Evolutionary conservation across 2,888 invertebrate species (phyloP), one percentile per base, ranked within the genome.

Genomic region (Caenorhabditis imperialis): DNA sequence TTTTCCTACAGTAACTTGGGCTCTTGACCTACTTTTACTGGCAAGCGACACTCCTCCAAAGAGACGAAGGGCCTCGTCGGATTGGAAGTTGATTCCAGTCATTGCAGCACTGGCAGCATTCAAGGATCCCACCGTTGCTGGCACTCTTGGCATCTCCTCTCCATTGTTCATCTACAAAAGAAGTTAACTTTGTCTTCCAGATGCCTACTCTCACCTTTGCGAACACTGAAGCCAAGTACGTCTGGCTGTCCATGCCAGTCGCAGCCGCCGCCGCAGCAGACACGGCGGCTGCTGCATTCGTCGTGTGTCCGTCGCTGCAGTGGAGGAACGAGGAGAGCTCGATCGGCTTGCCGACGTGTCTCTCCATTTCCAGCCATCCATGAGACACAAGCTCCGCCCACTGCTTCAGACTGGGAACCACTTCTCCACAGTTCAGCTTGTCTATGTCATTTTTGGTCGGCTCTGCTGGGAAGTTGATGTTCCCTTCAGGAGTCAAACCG

Each of bases 221-320:
- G 44, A 72, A 72, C 16, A 72, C 63, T 1, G 72, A 63, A 1
- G 58, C 58, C 23, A 72, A 16, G 33, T 72, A 72, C 10, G 63
- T 48, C 22, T 63, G 63, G 30, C 58, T 72, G 22, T 72, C 72
- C 40, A 72, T 54, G 33, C 72, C 76, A 76, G 81, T 78, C 47
- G 80, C 79, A 40, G 79, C 78, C 55, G 84, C 75, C 33, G 76
- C 72, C 12, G 81, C 60, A 23, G 81, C 50, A 27, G 69, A 54
- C 65, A 72, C 69, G 62, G 85, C 71, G 62, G 80, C 61, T 45
- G 81, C 54, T 72, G 86, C 85, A 79, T 61, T 62, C 40, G 54
- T 50, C 6, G 48, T 27, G 14, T 63, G 58, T 1, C 40, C 70
- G 35, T 58, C 70, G 37, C 22, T 53, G 37, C 30, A 37, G 3